phyloP scores from a whole-genome alignment of 2,797 vertebrate genomes.

The Knipowitschia caucasica region DNA sequence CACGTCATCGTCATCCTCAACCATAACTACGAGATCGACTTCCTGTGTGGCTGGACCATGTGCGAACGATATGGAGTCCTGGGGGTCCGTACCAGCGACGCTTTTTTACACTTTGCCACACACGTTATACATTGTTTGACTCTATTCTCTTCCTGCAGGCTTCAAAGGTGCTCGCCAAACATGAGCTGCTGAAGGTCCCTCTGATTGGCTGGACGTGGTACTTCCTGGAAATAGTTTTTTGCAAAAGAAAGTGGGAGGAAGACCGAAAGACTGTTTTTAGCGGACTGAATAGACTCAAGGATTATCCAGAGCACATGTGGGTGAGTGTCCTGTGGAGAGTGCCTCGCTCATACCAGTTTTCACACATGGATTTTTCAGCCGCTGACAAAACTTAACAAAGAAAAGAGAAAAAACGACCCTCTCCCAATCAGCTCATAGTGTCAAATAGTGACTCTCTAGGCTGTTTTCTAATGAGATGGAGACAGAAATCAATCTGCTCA shows the following conservation, averaged over 20 bases:
- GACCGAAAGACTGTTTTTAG: constrained; percentile 87
- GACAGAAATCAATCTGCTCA: too few species aligned
- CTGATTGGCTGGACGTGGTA: constrained; percentile 99
- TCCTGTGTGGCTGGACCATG: constrained; percentile 98
- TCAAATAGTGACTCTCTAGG: too few species aligned
- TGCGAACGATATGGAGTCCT: constrained; percentile 92
- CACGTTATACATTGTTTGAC: not conserved
- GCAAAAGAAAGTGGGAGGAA: constrained; percentile 96
- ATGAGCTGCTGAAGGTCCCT: constrained; percentile 92
- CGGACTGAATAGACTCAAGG: constrained; percentile 80
- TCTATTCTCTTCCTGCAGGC: constrained; percentile 71
- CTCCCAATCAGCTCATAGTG: too few species aligned
- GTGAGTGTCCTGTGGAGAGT: constrained; percentile 80
- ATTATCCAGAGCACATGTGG: constrained; percentile 98
- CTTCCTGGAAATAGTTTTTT: constrained; percentile 98
- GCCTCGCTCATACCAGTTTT: too few species aligned
- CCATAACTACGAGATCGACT: constrained; percentile 99
- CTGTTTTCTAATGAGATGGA: too few species aligned
- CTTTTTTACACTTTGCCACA: not conserved
- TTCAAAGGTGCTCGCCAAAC: constrained; percentile 96
- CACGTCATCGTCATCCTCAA: constrained; percentile 96
- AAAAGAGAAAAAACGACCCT: too few species aligned
- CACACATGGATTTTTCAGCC: too few species aligned
- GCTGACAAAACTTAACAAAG: too few species aligned
- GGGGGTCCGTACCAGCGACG: constrained; percentile 82